These are phyloP conservation scores for Cosmia trapezina DNA, from an alignment of 2,888 invertebrate species.

Conservation along the genomic window DNA sequence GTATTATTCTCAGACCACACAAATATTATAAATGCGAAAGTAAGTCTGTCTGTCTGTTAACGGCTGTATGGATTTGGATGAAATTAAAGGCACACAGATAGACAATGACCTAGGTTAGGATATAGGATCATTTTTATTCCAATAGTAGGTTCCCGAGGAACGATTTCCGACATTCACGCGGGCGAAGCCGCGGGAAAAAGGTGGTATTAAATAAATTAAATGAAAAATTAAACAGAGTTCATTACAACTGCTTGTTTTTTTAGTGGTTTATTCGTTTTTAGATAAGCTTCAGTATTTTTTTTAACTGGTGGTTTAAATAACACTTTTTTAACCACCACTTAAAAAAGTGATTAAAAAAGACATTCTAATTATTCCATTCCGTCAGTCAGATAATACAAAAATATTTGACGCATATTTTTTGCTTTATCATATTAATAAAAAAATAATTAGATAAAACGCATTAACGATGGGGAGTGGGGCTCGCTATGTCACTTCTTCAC, in stretches of 20 bases:
- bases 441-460: too few relatives aligned
- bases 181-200: too few relatives aligned
- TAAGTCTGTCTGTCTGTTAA: neutral
- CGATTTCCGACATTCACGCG: neutral
- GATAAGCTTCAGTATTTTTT: neutral
- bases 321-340: too few relatives aligned
- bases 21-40: neutral
- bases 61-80: neutral
- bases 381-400: too few relatives aligned
- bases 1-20: neutral
- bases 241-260: neutral
- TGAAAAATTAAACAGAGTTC: neutral
- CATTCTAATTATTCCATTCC: too few relatives aligned
- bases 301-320: too few relatives aligned
- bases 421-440: too few relatives aligned
- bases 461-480: too few relatives aligned
- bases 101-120: neutral
- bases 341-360: too few relatives aligned
- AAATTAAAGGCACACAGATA: neutral
- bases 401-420: too few relatives aligned
- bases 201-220: neutral
- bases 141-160: too few relatives aligned
- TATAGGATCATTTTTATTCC: neutral
- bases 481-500: too few relatives aligned
- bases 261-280: neutral